phyloP scores from a whole-genome alignment of 2,113 vertebrate species.

The Podilymbus podiceps region DNA sequence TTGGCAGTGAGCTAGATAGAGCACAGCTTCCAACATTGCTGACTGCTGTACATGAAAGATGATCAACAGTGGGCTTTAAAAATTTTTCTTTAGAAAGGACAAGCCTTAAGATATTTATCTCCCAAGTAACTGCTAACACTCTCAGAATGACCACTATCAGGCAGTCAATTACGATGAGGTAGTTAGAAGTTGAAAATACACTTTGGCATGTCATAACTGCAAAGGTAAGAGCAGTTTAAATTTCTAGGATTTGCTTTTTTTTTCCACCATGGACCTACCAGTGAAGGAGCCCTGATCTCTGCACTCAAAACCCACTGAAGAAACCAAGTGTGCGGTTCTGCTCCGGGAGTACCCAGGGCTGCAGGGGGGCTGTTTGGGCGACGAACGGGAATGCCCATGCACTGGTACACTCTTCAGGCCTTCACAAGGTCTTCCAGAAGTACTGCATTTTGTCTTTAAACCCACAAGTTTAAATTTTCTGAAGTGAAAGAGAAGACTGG shows the following conservation, averaged over 20 bases:
- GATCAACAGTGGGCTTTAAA: background rate
- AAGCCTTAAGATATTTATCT: background rate
- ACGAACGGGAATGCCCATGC: background rate
- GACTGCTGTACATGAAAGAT: background rate
- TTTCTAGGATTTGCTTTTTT: background rate
- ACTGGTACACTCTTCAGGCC: background rate
- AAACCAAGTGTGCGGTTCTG: fast-evolving
- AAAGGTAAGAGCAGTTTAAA: background rate
- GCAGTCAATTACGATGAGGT: background rate
- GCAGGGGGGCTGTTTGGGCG: fast-evolving
- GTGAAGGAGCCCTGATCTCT: background rate
- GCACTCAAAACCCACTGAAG: background rate
- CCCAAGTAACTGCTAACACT: background rate
- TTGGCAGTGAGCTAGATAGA: background rate
- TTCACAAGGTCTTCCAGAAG: background rate
- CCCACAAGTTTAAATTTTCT: background rate
- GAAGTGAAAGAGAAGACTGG: background rate
- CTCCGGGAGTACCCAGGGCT: fast-evolving
- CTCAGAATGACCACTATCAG: background rate
- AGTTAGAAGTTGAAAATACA: background rate
- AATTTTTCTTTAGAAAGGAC: background rate
- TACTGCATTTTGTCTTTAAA: background rate
- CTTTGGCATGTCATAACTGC: background rate
- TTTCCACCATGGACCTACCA: fast-evolving
- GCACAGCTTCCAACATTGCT: background rate